Conservation (phyloP, 2,113 vertebrate genomes). For the human (Homo sapiens) region DNA sequence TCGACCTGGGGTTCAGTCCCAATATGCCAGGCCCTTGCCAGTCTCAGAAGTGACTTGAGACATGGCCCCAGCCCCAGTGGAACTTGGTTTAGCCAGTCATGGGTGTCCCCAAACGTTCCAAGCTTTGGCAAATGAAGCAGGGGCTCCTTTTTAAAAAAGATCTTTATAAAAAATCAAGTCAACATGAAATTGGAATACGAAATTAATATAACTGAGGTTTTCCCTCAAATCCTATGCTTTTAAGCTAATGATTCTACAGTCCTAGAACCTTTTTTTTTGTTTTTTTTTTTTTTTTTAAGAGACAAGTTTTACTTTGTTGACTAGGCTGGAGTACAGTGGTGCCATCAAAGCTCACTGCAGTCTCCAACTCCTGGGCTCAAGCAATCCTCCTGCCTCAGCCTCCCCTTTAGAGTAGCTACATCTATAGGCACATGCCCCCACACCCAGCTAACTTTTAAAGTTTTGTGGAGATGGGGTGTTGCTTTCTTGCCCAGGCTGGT, state of each 20-base stretch:
- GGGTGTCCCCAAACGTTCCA: neutral
- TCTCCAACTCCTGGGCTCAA: neutral
- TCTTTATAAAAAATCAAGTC: no score
- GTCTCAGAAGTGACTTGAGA: neutral
- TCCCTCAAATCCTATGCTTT: no score
- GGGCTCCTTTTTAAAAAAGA: neutral
- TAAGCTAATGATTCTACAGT: no score
- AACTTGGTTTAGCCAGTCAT: neutral
- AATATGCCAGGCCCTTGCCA: neutral
- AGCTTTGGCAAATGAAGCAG: neutral
- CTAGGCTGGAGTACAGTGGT: neutral
- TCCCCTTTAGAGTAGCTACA: neutral
- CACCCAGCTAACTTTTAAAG: neutral
- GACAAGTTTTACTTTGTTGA: neutral
- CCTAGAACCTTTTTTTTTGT: neutral
- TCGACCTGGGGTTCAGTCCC: neutral
- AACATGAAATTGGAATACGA: no score
- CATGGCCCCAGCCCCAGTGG: neutral
- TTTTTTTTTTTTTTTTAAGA: neutral
- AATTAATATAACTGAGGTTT: no score
- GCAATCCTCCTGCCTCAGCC: neutral
- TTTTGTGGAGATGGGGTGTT: neutral
- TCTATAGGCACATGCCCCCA: no score
- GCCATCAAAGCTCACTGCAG: neutral
- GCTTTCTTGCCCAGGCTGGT: no score